phyloP scores from a whole-genome alignment of 2,797 vertebrate genomes.

The Petrocephalus schoutedeni region DNA sequence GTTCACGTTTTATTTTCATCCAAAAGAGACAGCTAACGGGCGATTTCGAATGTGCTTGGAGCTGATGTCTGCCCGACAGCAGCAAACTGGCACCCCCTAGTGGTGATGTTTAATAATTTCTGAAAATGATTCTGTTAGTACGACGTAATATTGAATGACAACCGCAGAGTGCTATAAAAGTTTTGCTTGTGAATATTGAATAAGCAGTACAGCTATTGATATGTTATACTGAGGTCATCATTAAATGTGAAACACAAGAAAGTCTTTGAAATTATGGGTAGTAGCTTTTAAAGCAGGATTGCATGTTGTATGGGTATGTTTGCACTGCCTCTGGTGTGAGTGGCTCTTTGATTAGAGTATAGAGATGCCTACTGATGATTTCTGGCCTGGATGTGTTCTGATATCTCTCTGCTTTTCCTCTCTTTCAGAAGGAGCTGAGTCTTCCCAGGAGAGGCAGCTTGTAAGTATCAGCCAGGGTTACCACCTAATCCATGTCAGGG shows the following conservation, averaged over 20 bases:
- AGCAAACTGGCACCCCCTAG: background rate
- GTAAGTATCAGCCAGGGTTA: background rate
- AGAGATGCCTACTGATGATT: background rate
- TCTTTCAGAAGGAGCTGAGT: conserved; percentile 10
- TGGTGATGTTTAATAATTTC: background rate
- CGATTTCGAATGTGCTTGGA: background rate
- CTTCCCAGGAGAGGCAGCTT: conserved; percentile 10
- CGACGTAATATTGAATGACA: background rate
- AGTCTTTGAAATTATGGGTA: background rate
- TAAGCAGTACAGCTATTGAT: background rate
- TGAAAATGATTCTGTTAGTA: background rate
- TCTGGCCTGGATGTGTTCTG: background rate
- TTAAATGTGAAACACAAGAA: background rate
- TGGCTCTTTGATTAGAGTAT: background rate
- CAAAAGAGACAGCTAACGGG: background rate
- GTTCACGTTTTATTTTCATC: background rate
- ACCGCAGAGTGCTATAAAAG: background rate
- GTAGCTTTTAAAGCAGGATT: background rate
- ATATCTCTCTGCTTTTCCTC: background rate
- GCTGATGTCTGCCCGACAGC: background rate
- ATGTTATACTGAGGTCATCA: background rate
- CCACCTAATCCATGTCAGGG: background rate
- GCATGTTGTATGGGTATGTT: background rate
- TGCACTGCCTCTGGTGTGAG: background rate
- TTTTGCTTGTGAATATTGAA: background rate